phyloP scores from a whole-genome alignment of 2,113 vertebrate genomes.

The Copsychus sechellarum region DNA sequence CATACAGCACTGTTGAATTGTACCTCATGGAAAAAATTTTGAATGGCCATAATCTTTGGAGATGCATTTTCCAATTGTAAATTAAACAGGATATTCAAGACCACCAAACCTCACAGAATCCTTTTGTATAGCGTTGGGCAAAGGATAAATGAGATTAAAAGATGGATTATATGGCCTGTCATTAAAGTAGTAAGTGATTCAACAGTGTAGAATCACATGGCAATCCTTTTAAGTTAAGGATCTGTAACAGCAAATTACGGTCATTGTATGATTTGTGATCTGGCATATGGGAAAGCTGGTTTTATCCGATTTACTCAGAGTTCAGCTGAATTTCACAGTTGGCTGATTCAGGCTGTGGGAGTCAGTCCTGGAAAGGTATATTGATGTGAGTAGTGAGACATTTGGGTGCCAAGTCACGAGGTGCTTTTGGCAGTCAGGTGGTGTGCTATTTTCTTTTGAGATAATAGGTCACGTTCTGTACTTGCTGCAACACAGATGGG shows the following conservation, averaged over 20 bases:
- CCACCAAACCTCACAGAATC: neutral
- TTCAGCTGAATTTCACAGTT: slow-evolving; percentile 46
- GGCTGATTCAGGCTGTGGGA: slow-evolving; percentile 47
- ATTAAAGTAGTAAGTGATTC: slow-evolving; percentile 1
- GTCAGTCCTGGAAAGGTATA: slow-evolving; percentile 37
- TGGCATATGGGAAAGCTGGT: neutral
- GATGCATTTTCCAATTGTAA: neutral
- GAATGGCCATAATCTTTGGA: neutral
- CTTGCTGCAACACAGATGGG: slow-evolving; percentile 52
- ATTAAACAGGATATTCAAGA: neutral
- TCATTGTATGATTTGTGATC: slow-evolving; percentile 13
- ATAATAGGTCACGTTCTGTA: slow-evolving; percentile 54
- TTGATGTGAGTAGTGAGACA: slow-evolving; percentile 1
- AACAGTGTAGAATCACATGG: neutral
- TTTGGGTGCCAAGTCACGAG: slow-evolving; percentile 45
- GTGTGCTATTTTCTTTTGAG: slow-evolving; percentile 26
- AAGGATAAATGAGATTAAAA: neutral
- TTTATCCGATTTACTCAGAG: slow-evolving; percentile 3
- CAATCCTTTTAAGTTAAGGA: neutral
- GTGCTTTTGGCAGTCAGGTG: slow-evolving; percentile 54
- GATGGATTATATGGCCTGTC: neutral
- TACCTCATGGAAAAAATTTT: neutral
- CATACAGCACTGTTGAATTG: neutral
- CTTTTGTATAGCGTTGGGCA: neutral
- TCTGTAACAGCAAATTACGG: neutral